phyloP scores from a whole-genome alignment of 2,888 invertebrate genomes.

The Thyatira batis region DNA sequence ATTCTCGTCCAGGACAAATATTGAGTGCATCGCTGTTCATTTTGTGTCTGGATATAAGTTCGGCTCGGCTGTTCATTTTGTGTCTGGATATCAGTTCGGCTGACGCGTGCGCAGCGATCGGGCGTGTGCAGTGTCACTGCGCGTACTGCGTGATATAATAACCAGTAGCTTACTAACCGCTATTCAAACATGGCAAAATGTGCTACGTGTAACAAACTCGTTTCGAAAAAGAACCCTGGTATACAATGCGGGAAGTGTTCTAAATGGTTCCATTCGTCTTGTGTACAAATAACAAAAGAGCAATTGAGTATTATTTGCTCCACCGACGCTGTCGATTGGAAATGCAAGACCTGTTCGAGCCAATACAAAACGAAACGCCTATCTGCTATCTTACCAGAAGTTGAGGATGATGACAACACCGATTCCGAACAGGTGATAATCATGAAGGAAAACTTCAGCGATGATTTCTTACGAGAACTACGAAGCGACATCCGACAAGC shows the following conservation, averaged over 20 bases:
- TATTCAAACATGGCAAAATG: constrained; percentile 8
- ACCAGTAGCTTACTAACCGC: too few relatives aligned
- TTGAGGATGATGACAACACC: constrained; percentile 6
- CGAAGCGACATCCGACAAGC: not conserved
- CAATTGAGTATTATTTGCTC: constrained; percentile 7
- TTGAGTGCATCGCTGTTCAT: too few relatives aligned
- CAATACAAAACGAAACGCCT: constrained; percentile 2
- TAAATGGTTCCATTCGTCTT: constrained; percentile 12
- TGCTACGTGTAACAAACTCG: constrained; percentile 7
- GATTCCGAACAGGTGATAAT: not conserved
- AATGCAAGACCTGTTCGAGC: constrained; percentile 6
- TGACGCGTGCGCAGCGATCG: too few relatives aligned
- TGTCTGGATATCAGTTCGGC: not conserved
- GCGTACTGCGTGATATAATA: not conserved
- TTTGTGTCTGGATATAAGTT: too few relatives aligned
- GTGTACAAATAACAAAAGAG: constrained; percentile 7
- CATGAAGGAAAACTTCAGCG: not conserved
- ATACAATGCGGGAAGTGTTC: constrained; percentile 13
- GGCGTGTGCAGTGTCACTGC: too few relatives aligned
- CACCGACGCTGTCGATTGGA: constrained; percentile 14
- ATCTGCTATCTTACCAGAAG: constrained; percentile 2
- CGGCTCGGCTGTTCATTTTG: too few relatives aligned
- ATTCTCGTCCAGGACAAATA: too few relatives aligned
- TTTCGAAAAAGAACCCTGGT: constrained; percentile 12
- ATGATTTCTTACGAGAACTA: not conserved